Conservation (phyloP, 2,113 vertebrate genomes). For the Sigmodon hispidus region DNA sequence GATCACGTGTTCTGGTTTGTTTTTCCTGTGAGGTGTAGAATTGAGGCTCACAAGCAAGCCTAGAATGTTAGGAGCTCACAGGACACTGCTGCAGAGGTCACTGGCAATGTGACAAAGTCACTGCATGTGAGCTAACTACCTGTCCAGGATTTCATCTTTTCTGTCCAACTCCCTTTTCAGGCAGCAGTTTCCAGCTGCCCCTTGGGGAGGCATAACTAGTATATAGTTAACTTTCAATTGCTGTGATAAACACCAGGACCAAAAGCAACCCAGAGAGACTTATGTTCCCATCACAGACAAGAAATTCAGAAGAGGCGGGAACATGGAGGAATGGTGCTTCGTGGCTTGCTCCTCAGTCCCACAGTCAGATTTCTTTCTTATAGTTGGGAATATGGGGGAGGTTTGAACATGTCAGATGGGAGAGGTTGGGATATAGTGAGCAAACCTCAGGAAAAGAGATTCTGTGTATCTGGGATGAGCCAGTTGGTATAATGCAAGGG, state of each 20-base stretch:
- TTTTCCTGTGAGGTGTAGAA: background rate
- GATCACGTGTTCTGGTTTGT: background rate
- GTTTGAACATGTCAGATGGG: background rate
- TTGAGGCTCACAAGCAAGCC: background rate
- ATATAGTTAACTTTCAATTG: background rate
- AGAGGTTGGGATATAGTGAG: background rate
- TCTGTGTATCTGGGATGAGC: background rate
- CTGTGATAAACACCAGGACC: background rate
- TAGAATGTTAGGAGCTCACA: background rate
- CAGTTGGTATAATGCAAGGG: no score
- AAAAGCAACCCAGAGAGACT: background rate
- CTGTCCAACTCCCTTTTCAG: background rate
- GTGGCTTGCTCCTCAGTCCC: background rate
- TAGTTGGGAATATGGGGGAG: background rate
- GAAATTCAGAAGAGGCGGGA: background rate
- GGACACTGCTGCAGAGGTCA: background rate
- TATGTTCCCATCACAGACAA: background rate
- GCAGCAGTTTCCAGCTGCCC: no score
- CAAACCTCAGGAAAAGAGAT: background rate
- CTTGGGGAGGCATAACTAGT: background rate
- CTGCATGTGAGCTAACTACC: background rate
- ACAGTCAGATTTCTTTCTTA: background rate
- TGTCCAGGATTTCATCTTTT: background rate
- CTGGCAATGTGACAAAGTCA: background rate
- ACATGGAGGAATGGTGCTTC: background rate